A percentile compares a stretch with the other conserved stretches of the same genome.
These are phyloP conservation scores for Andrena trimmerana DNA, from an alignment of 2,888 invertebrate species.

Conservation along the genomic window DNA sequence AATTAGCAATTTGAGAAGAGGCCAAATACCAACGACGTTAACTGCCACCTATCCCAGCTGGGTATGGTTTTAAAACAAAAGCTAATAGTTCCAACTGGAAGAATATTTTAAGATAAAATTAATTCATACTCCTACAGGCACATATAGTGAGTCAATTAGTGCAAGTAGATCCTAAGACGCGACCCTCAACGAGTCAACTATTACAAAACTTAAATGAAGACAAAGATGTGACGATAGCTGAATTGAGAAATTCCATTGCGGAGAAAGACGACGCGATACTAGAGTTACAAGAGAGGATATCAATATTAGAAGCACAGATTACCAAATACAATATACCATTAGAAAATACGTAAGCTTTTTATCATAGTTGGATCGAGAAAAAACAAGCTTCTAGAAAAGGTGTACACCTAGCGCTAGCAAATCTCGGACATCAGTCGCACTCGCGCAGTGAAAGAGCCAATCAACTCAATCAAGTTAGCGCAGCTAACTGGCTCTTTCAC, in stretches of 20 bases:
- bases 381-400: background rate
- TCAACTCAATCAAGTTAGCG: no score
- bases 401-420: background rate
- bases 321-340: constrained; percentile 11
- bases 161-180: constrained; percentile 86
- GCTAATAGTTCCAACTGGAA: background rate
- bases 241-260: constrained; percentile 68
- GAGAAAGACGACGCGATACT: constrained; percentile 67
- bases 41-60: constrained; percentile 87
- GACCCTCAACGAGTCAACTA: constrained; percentile 88
- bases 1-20: constrained; percentile 88
- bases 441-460: no score
- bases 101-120: background rate
- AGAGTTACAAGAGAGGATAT: constrained; percentile 62
- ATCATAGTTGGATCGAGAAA: background rate
- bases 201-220: constrained; percentile 86
- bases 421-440: no score
- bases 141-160: constrained; percentile 88
- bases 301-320: constrained; percentile 38
- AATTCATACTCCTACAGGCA: constrained; percentile 79
- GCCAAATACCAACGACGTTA: constrained; percentile 87
- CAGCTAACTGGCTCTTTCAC: no score
- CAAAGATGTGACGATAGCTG: constrained; percentile 82
- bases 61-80: constrained; percentile 75
- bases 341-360: constrained; percentile 7